Base-by-base conservation (phyloP, 2,888 invertebrate species). In the Tetranychus truncatus region DNA sequence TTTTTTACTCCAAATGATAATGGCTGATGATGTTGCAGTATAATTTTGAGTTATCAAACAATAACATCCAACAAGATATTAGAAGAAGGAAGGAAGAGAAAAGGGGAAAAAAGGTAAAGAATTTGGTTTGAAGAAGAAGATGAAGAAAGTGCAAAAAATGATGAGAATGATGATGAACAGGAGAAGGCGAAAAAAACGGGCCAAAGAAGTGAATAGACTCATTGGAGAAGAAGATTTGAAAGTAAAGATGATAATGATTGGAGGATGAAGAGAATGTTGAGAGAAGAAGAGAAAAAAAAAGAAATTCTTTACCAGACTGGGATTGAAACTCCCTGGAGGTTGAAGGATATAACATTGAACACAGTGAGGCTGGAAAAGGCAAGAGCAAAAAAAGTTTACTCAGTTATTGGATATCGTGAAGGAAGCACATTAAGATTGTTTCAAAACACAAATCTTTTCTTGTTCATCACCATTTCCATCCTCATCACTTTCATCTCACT, bases 251-350 rank as follows among this genome's bases (percentile, higher is more conserved):
- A 34, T 34, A 34, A 34, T 34, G 55, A 55, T 9, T 9, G 15
- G 55, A 55, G 9, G 55, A 55, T 46, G 55, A 55, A 34, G 34
- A 34, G 34, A 34, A 34, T 5, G 34, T 34, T 55, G 11, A 46
- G 46, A 15, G n/a, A n/a, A n/a, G n/a, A 46, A 15, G 46, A 46
- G 3, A 8, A 55, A 55, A 15, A 55, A 15, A 55, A 7, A 55
- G 15, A 15, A 15, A 15, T 55, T 9, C 15, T 55, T 15, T 15
- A 15, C 55, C 55, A 55, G 55, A 55, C 55, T 55, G 55, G 55
- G 55, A 55, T 55, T 55, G 55, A 55, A 55, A 55, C 55, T 55
- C 55, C 55, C 55, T 55, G 55, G 55, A 55, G 55, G 55, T 55
- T 55, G 0, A 55, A 15, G 55, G 9, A 55, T 55, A 15, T 6